A percentile compares a stretch with the other conserved stretches of the same genome.
Conservation (phyloP, 1,140 invertebrate genomes). For the Latrodectus geometricus region DNA sequence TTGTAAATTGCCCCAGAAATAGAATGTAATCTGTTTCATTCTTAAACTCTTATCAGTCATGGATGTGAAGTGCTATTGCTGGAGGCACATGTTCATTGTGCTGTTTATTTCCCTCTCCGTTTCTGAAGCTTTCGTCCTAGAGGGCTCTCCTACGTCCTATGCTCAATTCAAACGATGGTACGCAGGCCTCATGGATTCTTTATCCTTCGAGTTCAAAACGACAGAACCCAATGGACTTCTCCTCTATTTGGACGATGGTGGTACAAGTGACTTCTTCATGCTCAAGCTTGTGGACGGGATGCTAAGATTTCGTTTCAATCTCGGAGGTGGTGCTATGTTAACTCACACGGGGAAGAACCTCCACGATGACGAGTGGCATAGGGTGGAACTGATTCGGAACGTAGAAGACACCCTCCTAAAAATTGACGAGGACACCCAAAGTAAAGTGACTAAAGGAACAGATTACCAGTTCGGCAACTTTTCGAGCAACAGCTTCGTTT, state of each 20-base stretch:
- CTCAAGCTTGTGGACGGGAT: conserved; percentile 91
- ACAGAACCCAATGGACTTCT: conserved; percentile 88
- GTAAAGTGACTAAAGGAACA: conserved; percentile 71
- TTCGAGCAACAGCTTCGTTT: conserved; percentile 87
- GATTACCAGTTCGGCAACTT: conserved; percentile 81
- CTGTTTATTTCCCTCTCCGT: conserved; percentile 5
- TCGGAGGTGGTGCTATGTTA: conserved; percentile 87
- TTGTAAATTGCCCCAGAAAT: neutral
- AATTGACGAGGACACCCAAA: conserved; percentile 83
- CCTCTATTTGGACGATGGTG: conserved; percentile 93
- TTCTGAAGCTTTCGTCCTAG: conserved; percentile 69
- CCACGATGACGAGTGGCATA: conserved; percentile 91
- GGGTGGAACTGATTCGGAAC: conserved; percentile 79
- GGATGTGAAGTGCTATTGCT: neutral
- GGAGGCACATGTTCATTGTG: conserved; percentile 8
- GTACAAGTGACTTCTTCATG: conserved; percentile 94
- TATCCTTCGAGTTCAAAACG: conserved; percentile 93
- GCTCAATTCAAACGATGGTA: conserved; percentile 93
- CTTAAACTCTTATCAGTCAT: neutral
- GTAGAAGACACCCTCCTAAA: conserved; percentile 82
- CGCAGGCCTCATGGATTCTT: conserved; percentile 83
- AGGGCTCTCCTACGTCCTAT: conserved; percentile 86
- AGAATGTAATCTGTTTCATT: too few relatives aligned
- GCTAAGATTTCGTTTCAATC: conserved; percentile 86
- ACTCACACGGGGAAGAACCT: conserved; percentile 86